phyloP scores from a whole-genome alignment of 2,113 vertebrate genomes.

The Rhinolophus ferrumequinum region DNA sequence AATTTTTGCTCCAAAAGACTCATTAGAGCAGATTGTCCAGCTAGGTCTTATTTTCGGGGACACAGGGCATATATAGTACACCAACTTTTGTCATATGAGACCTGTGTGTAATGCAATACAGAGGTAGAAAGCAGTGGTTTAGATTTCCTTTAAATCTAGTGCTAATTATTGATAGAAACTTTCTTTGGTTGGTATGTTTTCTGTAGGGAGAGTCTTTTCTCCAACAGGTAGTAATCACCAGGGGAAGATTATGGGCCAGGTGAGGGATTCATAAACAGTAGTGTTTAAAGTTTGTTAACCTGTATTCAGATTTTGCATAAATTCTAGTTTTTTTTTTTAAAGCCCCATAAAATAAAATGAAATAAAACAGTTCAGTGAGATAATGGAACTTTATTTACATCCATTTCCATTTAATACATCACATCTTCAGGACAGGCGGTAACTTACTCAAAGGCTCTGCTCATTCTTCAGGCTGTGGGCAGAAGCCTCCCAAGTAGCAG shows the following conservation, averaged over 20 bases:
- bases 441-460: slow-evolving; percentile 10
- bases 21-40: too few species aligned
- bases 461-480: not conserved
- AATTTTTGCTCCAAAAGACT: too few species aligned
- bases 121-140: not conserved
- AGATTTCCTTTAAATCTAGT: not conserved
- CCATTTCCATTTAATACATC: slow-evolving; percentile 63
- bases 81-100: not conserved
- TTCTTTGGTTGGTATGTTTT: not conserved
- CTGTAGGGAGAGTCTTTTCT: not conserved
- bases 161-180: not conserved
- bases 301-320: not conserved
- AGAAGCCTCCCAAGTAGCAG: not conserved
- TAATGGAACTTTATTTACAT: slow-evolving; percentile 80
- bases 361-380: slow-evolving; percentile 53
- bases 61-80: not conserved
- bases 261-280: not conserved
- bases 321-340: not conserved
- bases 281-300: not conserved
- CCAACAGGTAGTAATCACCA: not conserved
- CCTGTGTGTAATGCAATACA: not conserved
- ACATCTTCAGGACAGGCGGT: slow-evolving; percentile 70
- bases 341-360: slow-evolving; percentile 32
- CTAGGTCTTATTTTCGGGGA: too few species aligned
- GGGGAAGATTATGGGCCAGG: not conserved